Evolutionary conservation across 2,797 vertebrate species (phyloP).

Genomic region (Anas bernieri): DNA sequence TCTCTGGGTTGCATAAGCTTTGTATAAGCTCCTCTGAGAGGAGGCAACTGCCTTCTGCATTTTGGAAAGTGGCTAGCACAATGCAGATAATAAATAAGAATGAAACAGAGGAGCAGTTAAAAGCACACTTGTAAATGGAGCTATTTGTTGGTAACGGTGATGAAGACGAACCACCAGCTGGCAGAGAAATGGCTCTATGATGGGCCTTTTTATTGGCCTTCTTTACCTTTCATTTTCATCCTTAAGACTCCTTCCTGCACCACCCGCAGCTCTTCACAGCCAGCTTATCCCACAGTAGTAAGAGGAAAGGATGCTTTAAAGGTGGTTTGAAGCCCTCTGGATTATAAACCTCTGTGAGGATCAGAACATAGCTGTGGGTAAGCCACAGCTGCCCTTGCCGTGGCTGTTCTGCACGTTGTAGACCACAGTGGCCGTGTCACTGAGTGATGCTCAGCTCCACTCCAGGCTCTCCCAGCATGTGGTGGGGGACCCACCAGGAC

Average conservation of each 20-base stretch:
- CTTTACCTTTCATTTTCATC: neutral
- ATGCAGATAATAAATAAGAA: neutral
- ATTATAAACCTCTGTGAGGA: neutral
- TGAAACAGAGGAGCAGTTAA: neutral
- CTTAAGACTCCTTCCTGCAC: neutral
- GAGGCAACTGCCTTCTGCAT: neutral
- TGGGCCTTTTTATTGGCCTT: neutral
- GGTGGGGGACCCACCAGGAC: neutral
- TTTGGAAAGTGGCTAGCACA: neutral
- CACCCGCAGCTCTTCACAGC: neutral
- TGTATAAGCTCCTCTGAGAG: slow-evolving; percentile 5
- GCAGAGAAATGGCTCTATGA: neutral
- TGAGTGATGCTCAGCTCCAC: neutral
- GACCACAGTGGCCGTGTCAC: accelerated
- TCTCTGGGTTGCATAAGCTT: slow-evolving; percentile 15
- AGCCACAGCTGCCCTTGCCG: neutral
- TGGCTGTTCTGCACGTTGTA: accelerated
- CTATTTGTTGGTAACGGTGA: neutral
- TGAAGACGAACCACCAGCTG: neutral
- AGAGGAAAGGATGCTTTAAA: neutral
- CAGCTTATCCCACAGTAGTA: neutral
- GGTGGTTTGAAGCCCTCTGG: neutral
- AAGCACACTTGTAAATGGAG: neutral
- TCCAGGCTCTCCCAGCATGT: accelerated
- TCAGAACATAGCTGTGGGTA: neutral